Evolutionary conservation across 2,888 invertebrate genomes (phyloP), one percentile per base, ranked within the genome.

Genomic region (Ctenicera cuprea): DNA sequence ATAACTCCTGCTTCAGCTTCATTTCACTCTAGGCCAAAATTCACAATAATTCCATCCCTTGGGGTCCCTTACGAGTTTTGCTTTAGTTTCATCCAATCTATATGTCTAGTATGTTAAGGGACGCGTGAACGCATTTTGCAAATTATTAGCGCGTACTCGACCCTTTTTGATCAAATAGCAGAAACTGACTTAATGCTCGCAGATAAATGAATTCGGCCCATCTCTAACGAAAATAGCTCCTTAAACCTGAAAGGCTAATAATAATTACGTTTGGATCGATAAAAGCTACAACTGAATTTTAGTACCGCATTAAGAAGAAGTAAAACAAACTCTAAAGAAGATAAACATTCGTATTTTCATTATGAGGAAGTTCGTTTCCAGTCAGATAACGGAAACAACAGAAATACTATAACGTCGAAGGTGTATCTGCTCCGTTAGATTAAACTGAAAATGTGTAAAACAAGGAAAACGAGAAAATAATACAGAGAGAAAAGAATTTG

Each of bases 1-100:
- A 75, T 59, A 59, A 37, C 38, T 59, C 59, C 59, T 38, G 37
- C 59, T 22, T 38, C 38, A 59, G 59, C 38, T 38, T 20, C 30
- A 54, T 3, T 54, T 48, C 16, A 7, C 48, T 48, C 48, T 20
- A 48, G 18, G 20, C 48, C 16, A 18, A 0, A 41, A 50, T 18
- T 20, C 12, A 57, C 38, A 38, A 22, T 38, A 59, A 59, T 20
- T 59, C 20, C 59, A 22, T 41, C 33, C 38, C 38, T n/a, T 14
- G 18, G 14, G 52, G 9, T 38, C 12, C 11, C 12, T 33, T 33
- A 33, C 33, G 33, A 5, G 33, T 8, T 33, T 9, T 45, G 52
- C 26, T 52, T 52, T 52, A 22, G 52, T 52, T 52, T 52, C 52
- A 30, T 30, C n/a, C n/a, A 52, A 52, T 52, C 52, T 3, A 52